phyloP scores from a whole-genome alignment of 2,797 vertebrate species.

The Micropoecilia bifurca region DNA sequence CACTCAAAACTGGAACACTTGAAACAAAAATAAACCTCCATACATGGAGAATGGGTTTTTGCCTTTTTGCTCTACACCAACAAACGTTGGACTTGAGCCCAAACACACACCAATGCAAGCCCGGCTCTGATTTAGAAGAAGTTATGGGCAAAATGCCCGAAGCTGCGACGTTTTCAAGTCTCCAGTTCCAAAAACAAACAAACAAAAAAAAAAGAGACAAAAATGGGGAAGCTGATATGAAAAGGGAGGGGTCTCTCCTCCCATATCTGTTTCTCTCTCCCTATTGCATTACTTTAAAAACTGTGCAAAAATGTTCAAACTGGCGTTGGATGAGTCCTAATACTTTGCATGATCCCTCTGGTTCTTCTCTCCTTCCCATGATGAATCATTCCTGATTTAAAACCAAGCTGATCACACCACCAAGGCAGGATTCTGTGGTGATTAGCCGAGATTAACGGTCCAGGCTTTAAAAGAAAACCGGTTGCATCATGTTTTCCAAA shows the following conservation, averaged over 20 bases:
- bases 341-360: conserved; percentile 35
- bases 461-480: conserved; percentile 6
- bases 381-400: conserved; percentile 53
- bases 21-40: conserved; percentile 38
- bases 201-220: conserved; percentile 35
- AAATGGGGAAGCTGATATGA: conserved; percentile 22
- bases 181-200: conserved; percentile 32
- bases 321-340: conserved; percentile 51
- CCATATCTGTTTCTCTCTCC: conserved; percentile 29
- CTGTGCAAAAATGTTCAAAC: conserved; percentile 61
- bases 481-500: conserved; percentile 16
- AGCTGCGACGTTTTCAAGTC: conserved; percentile 41
- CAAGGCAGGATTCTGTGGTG: conserved; percentile 23
- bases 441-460: conserved; percentile 34
- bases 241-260: conserved; percentile 38
- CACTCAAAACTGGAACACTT: conserved; percentile 39
- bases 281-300: conserved; percentile 53
- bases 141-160: conserved; percentile 40
- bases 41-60: conserved; percentile 22
- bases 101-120: conserved; percentile 26
- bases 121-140: conserved; percentile 39
- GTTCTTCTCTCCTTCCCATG: conserved; percentile 46
- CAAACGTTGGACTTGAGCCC: conserved; percentile 38
- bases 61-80: conserved; percentile 19
- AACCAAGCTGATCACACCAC: conserved; percentile 41